A percentile compares a stretch with the other conserved stretches of the same genome.
Conservation (phyloP, 2,797 vertebrate genomes). For the Acanthopagrus latus region DNA sequence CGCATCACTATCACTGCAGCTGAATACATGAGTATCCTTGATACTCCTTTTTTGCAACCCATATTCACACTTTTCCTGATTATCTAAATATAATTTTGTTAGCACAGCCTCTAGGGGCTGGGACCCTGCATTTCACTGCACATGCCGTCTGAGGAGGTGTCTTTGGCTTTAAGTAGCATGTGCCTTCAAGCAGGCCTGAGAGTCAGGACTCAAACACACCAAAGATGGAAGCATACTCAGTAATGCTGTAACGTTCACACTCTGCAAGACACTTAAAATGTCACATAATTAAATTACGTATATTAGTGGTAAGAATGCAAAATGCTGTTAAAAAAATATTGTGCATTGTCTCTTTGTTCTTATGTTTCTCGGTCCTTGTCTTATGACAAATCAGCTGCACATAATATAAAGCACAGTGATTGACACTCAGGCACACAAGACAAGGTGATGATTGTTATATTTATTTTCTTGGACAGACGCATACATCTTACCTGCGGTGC, state of each 20-base stretch:
- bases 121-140: background rate
- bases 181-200: background rate
- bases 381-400: conserved; percentile 2
- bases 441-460: conserved; percentile 20
- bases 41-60: background rate
- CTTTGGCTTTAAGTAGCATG: background rate
- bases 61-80: background rate
- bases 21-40: background rate
- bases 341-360: background rate
- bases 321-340: background rate
- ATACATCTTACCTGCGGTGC: conserved; percentile 30
- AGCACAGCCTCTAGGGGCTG: background rate
- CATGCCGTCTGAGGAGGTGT: too few relatives aligned
- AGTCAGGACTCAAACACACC: background rate
- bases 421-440: conserved; percentile 18
- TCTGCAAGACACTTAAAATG: conserved; percentile 3
- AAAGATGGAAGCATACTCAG: background rate
- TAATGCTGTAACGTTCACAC: conserved; percentile 1
- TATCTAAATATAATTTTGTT: background rate
- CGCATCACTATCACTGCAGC: too few relatives aligned
- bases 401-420: conserved; percentile 3
- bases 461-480: conserved; percentile 23
- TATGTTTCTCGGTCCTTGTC: background rate
- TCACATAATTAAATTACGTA: background rate
- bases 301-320: background rate